These are phyloP conservation scores for Seladonia tumulorum DNA, from an alignment of 2,888 invertebrate genomes.

Conservation along the genomic window DNA sequence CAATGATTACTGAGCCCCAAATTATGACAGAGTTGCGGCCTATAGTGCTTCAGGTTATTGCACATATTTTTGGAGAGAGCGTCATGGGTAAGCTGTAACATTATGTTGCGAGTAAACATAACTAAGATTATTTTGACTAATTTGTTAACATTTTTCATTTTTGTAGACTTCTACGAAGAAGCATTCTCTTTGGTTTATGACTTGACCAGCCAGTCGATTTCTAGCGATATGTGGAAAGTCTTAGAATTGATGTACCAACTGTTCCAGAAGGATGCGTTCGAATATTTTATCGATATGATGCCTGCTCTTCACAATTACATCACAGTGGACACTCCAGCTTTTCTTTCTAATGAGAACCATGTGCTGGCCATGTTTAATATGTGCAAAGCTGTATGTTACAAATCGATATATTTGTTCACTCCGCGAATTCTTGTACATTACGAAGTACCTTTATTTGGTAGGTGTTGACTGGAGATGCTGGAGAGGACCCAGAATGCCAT, in stretches of 20 bases:
- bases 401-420: background rate
- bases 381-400: conserved; percentile 91
- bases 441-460: conserved; percentile 71
- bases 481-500: conserved; percentile 97
- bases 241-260: conserved; percentile 94
- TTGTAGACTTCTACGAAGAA: conserved; percentile 97
- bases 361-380: conserved; percentile 97
- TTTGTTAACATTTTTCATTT: conserved; percentile 26
- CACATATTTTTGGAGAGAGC: conserved; percentile 92
- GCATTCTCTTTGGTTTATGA: conserved; percentile 96
- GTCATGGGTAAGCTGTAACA: conserved; percentile 88
- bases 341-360: conserved; percentile 95
- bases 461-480: conserved; percentile 89
- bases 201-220: conserved; percentile 94
- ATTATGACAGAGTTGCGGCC: conserved; percentile 96
- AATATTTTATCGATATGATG: conserved; percentile 99
- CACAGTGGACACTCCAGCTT: conserved; percentile 96
- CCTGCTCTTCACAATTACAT: conserved; percentile 99
- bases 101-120: background rate
- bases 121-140: background rate
- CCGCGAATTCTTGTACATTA: background rate
- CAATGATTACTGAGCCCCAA: conserved; percentile 94
- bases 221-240: conserved; percentile 98
- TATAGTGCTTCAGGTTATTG: conserved; percentile 95
- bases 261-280: conserved; percentile 97